Base-by-base conservation (phyloP, 2,113 vertebrate genomes). In the Caranx ignobilis region DNA sequence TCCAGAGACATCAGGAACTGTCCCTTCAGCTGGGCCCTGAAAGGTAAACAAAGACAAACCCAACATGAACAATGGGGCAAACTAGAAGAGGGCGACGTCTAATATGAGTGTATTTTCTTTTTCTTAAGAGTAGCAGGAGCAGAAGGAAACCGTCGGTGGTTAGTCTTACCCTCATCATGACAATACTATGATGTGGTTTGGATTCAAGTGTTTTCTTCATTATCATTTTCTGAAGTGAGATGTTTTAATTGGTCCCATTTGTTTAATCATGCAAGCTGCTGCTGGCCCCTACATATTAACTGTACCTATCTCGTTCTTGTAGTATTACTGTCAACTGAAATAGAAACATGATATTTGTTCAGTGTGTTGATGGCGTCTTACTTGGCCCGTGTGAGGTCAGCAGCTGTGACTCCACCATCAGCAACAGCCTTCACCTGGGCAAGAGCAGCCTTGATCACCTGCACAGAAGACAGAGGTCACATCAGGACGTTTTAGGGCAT, bases 381-480 rank as follows among this genome's bases (percentile, higher is more conserved):
- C 98, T 98, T 99, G 77, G 98, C 98, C 18, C n/a, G 87, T 65
- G 91, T 92, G 75, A 99, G 83, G 62, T 98, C 97, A 0, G 89
- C 92, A n/a, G 92, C 94, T 0, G 96, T 94, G 79, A 99, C 73
- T 26, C 87, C 93, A 0, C 97, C 98, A 63, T 97, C 94, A 74
- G 97, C 95, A 55, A 98, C 48, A 32, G 94, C 90, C 77, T 96
- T 96, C 39, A 98, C 93, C 91, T 99, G 95, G 68, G 91, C 92
- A 43, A 98, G 56, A 63, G 97, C 97, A 12, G 97, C 95, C 84
- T 93, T 97, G 82, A 99, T 95, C 34, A 98, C 97, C 98, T 99
- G 83, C 21, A 79, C 41, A 57, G 37, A 21, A 39, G 35, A 71
- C 11, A 65, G 11, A 34, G 21, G 11, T 76, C 10, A 79, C 18